Evolutionary conservation across 2,797 vertebrate species (phyloP), one percentile per base, ranked within the genome.

Genomic region (Sus cebifrons): DNA sequence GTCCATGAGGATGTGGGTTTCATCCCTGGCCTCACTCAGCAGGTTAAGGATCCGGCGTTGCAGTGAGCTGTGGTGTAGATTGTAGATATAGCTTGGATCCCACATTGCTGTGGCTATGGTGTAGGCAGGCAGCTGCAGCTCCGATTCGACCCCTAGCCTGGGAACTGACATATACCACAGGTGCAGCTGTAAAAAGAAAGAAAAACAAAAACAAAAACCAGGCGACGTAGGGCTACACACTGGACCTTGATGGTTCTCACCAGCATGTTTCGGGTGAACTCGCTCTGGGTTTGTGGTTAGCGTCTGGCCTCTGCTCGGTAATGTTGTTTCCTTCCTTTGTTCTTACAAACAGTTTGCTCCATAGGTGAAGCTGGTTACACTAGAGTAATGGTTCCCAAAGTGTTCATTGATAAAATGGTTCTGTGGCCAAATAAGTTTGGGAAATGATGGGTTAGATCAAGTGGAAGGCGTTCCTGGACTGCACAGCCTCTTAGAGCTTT

Each of bases 361-460:
- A 74, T 1, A 71, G 60, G 77, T 83, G 8, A 94, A 95, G 67
- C 60, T 77, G 16, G 29, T 44, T 83, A 52, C 6, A 17, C 29
- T 58, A 27, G 54, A 95, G 64, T 77, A 88, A 54, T 6, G 36
- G 56, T 89, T 87, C 44, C 64, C n/a, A 71, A 77, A 91, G 32
- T 52, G 23, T 75, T 56, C 44, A 44, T 86, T 85, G 82, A 79
- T 60, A n/a, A n/a, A 86, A 56, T 40, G 77, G 49, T 86, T 86
- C 54, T n/a, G 7, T 86, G 75, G 60, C 54, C 73, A 56, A n/a
- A 4, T 14, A 74, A 40, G 15, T 36, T 94, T 92, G 64, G 65
- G 77, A 82, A 73, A 32, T 82, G 18, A 40, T 62, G 64, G 16
- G 58, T 74, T 92, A 78, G 81, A 78, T 68, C 49, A 70, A 90